Conservation (phyloP, 1,140 invertebrate genomes). For the Stegodyphus dumicola region DNA sequence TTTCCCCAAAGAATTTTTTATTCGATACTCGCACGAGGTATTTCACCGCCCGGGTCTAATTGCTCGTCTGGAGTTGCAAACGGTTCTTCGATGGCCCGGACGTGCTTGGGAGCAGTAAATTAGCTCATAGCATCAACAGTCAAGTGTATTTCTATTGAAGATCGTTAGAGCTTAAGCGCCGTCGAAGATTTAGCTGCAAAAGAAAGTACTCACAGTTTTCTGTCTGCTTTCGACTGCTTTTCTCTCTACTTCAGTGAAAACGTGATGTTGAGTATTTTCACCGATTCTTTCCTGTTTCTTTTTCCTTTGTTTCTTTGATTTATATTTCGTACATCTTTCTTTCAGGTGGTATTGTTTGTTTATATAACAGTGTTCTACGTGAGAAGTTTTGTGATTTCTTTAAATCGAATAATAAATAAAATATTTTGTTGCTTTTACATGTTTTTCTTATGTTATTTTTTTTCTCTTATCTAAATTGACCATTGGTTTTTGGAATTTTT, state of each 20-base stretch:
- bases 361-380: background rate
- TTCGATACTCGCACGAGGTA: too few relatives aligned
- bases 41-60: background rate
- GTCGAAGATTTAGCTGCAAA: background rate
- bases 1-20: too few relatives aligned
- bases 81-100: conserved; percentile 9
- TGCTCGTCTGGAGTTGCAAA: conserved; percentile 29
- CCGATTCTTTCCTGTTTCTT: background rate
- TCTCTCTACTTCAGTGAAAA: background rate
- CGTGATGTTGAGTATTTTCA: background rate
- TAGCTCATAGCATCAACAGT: conserved; percentile 5
- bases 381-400: background rate
- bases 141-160: conserved; percentile 11
- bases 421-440: too few relatives aligned
- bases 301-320: background rate
- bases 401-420: too few relatives aligned
- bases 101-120: conserved; percentile 29
- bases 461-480: too few relatives aligned
- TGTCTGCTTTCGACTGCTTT: background rate
- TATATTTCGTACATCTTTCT: background rate
- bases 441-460: too few relatives aligned
- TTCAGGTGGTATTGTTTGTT: background rate
- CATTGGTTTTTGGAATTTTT: too few relatives aligned
- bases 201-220: background rate
- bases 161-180: conserved; percentile 17